A percentile compares a stretch with the other conserved stretches of the same genome.
Evolutionary conservation across 2,888 invertebrate species (phyloP).

Genomic region (Esperia sulphurella): DNA sequence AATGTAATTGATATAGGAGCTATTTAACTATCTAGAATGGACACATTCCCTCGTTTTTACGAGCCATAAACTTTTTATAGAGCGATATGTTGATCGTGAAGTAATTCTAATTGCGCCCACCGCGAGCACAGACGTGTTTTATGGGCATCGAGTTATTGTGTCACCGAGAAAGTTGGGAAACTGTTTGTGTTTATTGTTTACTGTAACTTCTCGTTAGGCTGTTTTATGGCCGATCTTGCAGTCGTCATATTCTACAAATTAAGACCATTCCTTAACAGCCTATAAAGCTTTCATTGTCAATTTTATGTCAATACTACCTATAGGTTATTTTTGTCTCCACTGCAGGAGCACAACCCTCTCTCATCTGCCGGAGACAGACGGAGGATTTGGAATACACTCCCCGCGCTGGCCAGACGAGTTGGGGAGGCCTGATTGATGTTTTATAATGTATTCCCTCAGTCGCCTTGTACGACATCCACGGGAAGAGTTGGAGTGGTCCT

Average conservation of each 20-base stretch:
- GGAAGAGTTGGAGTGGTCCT: no score
- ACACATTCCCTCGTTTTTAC: slow-evolving; percentile 51
- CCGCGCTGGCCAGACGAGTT: no score
- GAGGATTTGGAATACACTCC: no score
- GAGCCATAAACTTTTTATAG: slow-evolving; percentile 49
- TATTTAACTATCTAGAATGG: slow-evolving; percentile 38
- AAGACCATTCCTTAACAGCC: no score
- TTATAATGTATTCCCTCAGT: no score
- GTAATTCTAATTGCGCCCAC: slow-evolving; percentile 68
- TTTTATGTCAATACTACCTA: no score
- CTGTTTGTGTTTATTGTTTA: background rate
- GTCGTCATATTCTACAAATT: background rate
- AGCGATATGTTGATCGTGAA: slow-evolving; percentile 53
- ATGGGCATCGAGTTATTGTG: background rate
- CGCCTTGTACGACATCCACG: no score
- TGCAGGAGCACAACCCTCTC: no score
- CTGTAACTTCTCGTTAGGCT: background rate
- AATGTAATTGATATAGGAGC: slow-evolving; percentile 31
- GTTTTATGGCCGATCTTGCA: background rate
- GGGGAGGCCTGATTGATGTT: no score
- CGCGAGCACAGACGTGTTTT: slow-evolving; percentile 20
- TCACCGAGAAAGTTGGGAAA: background rate
- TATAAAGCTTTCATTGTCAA: no score
- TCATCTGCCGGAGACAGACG: no score
- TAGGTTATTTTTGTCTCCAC: no score